Evolutionary conservation across 2,797 vertebrate species (phyloP), one percentile per base, ranked within the genome.

Genomic region (Rhyacichthys aspro): DNA sequence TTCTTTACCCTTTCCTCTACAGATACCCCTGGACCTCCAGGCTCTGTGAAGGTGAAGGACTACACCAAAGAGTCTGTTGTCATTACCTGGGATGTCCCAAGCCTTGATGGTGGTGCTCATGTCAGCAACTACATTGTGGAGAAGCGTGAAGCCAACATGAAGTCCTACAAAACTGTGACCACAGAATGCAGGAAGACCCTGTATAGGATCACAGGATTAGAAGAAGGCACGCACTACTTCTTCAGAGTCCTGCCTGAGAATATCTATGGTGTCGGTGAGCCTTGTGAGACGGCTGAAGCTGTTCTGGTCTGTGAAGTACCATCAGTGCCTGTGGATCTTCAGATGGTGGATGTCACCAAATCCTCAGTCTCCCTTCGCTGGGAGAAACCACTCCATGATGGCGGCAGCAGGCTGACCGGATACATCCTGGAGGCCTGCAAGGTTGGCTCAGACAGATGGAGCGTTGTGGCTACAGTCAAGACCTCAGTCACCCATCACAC

Each of bases 241-340:
- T 99, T 99, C 86, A 94, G 98, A 90, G 95, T 99, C 46, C 82
- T 99, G 57, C 95, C 97, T 46, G 98, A 99, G 88, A 99, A 99
- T 71, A 99, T 99, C 75, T 99, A 99, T 0, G 98, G 98, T 18
- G 91, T 99, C 4, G 98, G 98, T 19, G 96, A 99, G 84, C 93
- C 95, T 7, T 96, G 96, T 76, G 97, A 99, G 91, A 98, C 94
- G 28, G 70, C 88, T 7, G 96, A 99, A 76, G 88, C 96, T 0
- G 92, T 98, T 52, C 82, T 98, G 53, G 91, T 97, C 46, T 99
- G 97, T 12, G 98, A 99, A 72, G 95, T 97, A 34, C 97, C 98
- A 2, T 93, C 95, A 50, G 85, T 95, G 57, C 98, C 98, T 70
- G 87, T 92, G 70, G 93, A 94, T 76, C 89, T 99, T 0, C 93